These are phyloP conservation scores for Geotrypetes seraphini DNA, from an alignment of 2,797 vertebrate genomes.

Conservation along the genomic window DNA sequence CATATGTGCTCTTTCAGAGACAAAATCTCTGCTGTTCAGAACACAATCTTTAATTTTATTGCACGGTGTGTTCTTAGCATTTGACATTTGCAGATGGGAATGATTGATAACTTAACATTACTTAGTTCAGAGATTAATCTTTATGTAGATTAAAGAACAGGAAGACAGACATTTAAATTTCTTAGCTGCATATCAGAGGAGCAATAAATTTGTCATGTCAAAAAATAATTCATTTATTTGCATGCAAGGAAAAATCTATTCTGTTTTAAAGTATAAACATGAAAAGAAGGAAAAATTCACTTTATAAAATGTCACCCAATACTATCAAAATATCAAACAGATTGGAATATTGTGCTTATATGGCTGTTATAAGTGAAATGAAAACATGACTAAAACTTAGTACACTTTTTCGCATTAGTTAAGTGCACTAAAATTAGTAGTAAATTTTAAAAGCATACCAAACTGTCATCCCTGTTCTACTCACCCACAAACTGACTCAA, in stretches of 20 bases:
- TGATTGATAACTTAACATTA: constrained; percentile 37
- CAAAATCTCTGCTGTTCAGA: constrained; percentile 1
- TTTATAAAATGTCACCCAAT: not conserved
- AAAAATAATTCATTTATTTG: constrained; percentile 35
- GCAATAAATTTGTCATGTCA: constrained; percentile 29
- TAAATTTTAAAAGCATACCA: too few species aligned
- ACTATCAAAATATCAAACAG: not conserved
- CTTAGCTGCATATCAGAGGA: constrained; percentile 18
- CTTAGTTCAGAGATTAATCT: constrained; percentile 36
- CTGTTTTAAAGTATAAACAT: constrained; percentile 23
- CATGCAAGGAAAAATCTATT: constrained; percentile 17
- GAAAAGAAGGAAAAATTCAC: not conserved
- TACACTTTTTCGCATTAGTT: too few species aligned
- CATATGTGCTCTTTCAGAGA: constrained; percentile 1
- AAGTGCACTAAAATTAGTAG: too few species aligned
- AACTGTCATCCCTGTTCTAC: too few species aligned
- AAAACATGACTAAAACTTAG: too few species aligned
- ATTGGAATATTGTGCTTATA: too few species aligned
- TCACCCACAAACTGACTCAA: too few species aligned
- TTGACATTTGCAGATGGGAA: constrained; percentile 32
- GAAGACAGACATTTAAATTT: constrained; percentile 31
- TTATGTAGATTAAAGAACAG: constrained; percentile 25
- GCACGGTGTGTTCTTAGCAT: constrained; percentile 14
- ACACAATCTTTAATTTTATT: constrained; percentile 9
- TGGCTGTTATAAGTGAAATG: too few species aligned